Base-by-base conservation (phyloP, 2,113 vertebrate species). In the Sphaerodactylus townsendi region DNA sequence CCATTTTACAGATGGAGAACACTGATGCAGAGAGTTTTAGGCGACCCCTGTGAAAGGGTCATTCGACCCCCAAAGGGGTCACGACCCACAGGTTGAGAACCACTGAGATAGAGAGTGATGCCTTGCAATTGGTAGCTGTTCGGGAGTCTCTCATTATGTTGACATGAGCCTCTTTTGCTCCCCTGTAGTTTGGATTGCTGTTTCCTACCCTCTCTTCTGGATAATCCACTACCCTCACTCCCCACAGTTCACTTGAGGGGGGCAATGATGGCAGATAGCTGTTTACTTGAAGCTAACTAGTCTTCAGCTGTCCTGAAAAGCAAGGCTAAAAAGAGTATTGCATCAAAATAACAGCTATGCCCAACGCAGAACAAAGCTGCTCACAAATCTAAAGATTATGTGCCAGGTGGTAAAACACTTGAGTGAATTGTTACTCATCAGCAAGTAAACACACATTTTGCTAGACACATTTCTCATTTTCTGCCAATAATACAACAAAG, bases 301-400 rank as follows among this genome's bases (percentile, higher is more conserved):
- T 19, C 68, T 65, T 73, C 39, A 76, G 4, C 73, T n/a, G n/a
- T n/a, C 10, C 37, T 64, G 71, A 69, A 23, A 81, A 85, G 6
- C 30, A 72, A 77, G 0, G 5, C 28, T 85, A 30, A 56, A 30
- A 74, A 39, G 11, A 64, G 33, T 62, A 88, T 50, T 50, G n/a
- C 4, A 48, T 81, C 44, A 68, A 72, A 78, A 82, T 44, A 53
- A 79, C 17, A 73, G 30, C 77, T 30, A 30, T 66, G 46, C 50
- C 83, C 81, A n/a, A 79, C 81, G 46, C 23, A 53, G 86, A 8
- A 41, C 1, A 79, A 15, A 1, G 82, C 15, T 81, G 87, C 82
- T 4, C 65, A 30, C 1, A 6, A n/a, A 76, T 88, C n/a, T n/a
- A n/a, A n/a, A n/a, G 44, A 46, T 19, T 23, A 21, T 30, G 5